Evolutionary conservation across 2,797 vertebrate species (phyloP), one percentile per base, ranked within the genome.

Genomic region (Pitangus sulphuratus): DNA sequence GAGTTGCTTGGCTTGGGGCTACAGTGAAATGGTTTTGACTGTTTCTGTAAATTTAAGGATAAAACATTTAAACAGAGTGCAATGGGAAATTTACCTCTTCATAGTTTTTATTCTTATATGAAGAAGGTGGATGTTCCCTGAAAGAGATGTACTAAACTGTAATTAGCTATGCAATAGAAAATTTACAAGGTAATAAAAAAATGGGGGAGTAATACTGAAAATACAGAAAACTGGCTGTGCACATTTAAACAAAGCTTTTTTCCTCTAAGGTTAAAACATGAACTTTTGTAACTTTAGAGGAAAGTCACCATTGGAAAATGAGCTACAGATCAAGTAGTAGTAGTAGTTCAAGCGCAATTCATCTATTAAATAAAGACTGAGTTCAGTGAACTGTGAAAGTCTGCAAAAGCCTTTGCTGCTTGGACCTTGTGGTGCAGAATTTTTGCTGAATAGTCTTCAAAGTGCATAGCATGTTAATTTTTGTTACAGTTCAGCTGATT

Each of bases 391-490:
- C 54, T 28, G 16, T 85, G 51, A 53, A 90, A 24, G 9, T 89
- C 45, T 89, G 30, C 37, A 79, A 35, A 90, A 91, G 12, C 37
- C 20, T 89, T 84, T 77, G 40, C 28, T 92, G 21, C 56, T 69
- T 85, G 50, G 28, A 53, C 30, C 20, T 87, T 64, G 45, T 69
- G 50, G 45, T 92, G 69, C 79, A 93, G 28, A 84, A 62, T 68
- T 96, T 91, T 74, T 94, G 56, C 56, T 91, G 58, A 96, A 45
- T 39, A 50, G 68, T 60, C 39, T 78, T 91, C 35, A 42, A 74
- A 74, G 31, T 84, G 25, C 11, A 19, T 51, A 51, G 15, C 12
- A 5, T 88, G 22, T 62, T 85, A 21, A 66, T 69, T 92, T 97
- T 69, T 84, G 33, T 37, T 74, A 26, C 19, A 74, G 35, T 53